phyloP scores from a whole-genome alignment of 1,140 invertebrate genomes.

The Apis cerana region DNA sequence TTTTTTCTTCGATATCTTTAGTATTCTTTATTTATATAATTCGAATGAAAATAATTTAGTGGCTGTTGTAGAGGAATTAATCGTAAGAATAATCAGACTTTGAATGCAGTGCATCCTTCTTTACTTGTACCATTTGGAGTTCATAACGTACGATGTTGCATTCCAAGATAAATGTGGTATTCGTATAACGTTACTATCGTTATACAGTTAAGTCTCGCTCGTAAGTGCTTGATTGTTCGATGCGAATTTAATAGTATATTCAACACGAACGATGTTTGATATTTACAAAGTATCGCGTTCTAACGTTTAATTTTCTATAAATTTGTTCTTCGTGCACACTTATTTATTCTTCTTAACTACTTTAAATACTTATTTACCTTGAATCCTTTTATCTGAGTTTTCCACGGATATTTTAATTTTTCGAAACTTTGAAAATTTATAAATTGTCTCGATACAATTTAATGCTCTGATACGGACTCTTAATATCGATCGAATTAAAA shows the following conservation, averaged over 20 bases:
- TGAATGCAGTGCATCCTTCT: neutral
- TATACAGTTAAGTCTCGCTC: slow-evolving; percentile 26
- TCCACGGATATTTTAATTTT: too few species aligned
- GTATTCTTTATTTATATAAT: neutral
- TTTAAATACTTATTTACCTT: too few species aligned
- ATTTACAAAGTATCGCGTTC: neutral
- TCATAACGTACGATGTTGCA: neutral
- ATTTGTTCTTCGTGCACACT: too few species aligned
- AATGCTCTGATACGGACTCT: too few species aligned
- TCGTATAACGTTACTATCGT: slow-evolving; percentile 28
- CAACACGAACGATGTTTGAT: neutral
- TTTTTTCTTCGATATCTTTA: too few species aligned
- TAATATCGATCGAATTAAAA: too few species aligned
- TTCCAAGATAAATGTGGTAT: slow-evolving; percentile 25
- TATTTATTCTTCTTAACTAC: too few species aligned
- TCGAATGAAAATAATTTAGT: neutral
- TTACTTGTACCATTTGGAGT: neutral
- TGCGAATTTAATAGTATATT: neutral
- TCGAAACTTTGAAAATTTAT: too few species aligned
- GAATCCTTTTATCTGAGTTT: too few species aligned
- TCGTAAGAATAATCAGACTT: neutral
- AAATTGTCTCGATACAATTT: too few species aligned
- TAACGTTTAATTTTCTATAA: neutral
- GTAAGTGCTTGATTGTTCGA: neutral
- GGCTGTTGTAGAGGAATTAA: neutral